These are phyloP conservation scores for Ectemnius cavifrons DNA, from an alignment of 2,888 invertebrate species.

Conservation along the genomic window DNA sequence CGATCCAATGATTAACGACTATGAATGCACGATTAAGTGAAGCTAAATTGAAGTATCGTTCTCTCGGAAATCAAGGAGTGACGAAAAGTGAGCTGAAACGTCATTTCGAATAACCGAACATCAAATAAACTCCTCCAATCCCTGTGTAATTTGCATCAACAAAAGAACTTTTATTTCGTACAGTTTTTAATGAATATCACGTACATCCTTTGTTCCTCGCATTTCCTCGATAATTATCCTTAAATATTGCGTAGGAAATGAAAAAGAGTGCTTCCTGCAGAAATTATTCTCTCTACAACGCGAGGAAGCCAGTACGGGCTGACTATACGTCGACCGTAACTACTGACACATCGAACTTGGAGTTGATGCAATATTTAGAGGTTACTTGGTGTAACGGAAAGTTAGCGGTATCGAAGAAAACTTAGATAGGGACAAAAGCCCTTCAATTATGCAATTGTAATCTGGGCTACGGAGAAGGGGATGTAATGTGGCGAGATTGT, in stretches of 20 bases:
- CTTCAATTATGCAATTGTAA: too few species aligned
- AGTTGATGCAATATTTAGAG: conserved; percentile 3
- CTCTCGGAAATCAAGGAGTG: not conserved
- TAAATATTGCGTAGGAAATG: too few species aligned
- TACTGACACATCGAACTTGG: conserved; percentile 8
- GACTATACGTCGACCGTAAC: conserved; percentile 9
- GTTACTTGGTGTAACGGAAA: not conserved
- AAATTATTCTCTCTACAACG: not conserved
- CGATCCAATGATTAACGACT: conserved; percentile 19
- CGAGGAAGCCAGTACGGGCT: conserved; percentile 8
- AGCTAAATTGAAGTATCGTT: conserved; percentile 9
- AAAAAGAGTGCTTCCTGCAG: too few species aligned
- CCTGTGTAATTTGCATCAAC: too few species aligned
- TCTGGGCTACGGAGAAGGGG: too few species aligned
- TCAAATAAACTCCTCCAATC: not conserved
- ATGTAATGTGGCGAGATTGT: too few species aligned
- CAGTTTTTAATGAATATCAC: too few species aligned
- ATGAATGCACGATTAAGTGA: not conserved
- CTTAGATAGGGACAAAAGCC: too few species aligned
- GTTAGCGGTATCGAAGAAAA: conserved; percentile 5
- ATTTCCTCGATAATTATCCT: too few species aligned
- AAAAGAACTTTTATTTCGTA: too few species aligned
- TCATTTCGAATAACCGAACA: not conserved
- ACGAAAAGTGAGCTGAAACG: conserved; percentile 3
- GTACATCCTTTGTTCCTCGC: too few species aligned